Evolutionary conservation across 1,140 invertebrate species (phyloP).

Genomic region (Ips nitidus): DNA sequence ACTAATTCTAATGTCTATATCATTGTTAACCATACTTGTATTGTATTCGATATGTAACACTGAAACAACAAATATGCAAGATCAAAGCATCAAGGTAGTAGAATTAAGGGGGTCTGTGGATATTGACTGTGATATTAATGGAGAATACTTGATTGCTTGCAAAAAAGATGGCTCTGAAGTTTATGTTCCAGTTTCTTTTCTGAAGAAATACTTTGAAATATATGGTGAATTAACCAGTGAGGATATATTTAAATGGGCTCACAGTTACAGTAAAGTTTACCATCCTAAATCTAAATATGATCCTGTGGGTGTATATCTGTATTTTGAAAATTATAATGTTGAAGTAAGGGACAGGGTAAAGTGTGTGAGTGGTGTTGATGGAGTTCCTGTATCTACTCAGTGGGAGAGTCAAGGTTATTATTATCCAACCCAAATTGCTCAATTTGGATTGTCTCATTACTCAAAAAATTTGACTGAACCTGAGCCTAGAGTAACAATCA

Average conservation of each 20-base stretch:
- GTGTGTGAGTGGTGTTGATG: slow-evolving; percentile 89
- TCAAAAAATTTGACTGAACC: slow-evolving; percentile 89
- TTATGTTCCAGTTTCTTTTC: slow-evolving; percentile 89
- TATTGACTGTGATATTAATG: slow-evolving; percentile 89
- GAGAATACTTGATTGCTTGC: slow-evolving; percentile 82
- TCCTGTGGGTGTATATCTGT: slow-evolving; percentile 86
- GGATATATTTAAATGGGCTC: slow-evolving; percentile 88
- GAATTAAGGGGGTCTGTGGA: slow-evolving; percentile 63
- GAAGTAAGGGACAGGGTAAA: slow-evolving; percentile 93
- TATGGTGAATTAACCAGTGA: slow-evolving; percentile 74
- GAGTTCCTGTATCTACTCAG: slow-evolving; percentile 92
- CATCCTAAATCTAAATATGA: slow-evolving; percentile 86
- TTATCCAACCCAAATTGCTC: slow-evolving; percentile 98
- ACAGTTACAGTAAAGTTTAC: slow-evolving; percentile 92
- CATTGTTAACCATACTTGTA: slow-evolving; percentile 56
- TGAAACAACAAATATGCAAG: slow-evolving; percentile 44
- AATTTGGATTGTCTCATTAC: slow-evolving; percentile 96
- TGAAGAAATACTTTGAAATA: slow-evolving; percentile 89
- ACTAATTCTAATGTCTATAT: slow-evolving; percentile 53
- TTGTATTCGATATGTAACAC: slow-evolving; percentile 61
- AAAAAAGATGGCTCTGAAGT: slow-evolving; percentile 84
- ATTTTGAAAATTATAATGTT: slow-evolving; percentile 97
- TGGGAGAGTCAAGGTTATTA: slow-evolving; percentile 91
- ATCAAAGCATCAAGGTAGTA: slow-evolving; percentile 32
- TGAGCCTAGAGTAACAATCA: slow-evolving; percentile 65